Evolutionary conservation across 2,888 invertebrate genomes (phyloP).

Genomic region (Callinectes sapidus): DNA sequence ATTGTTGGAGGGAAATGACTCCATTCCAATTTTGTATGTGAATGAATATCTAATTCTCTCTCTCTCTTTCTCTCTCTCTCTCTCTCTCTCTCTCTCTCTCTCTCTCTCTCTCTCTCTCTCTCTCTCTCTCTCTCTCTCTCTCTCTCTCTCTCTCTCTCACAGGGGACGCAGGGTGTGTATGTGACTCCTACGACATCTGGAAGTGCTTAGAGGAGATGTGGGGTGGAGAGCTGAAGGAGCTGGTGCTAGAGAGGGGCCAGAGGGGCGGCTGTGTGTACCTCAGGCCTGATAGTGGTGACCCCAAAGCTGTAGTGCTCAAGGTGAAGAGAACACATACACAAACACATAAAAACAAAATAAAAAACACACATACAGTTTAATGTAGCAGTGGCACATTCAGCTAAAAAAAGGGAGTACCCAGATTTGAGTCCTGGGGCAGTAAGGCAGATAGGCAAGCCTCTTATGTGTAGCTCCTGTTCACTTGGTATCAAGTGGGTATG

Average conservation of each 20-base stretch:
- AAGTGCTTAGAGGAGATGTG: conserved; percentile 73
- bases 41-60: not conserved
- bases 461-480: no score
- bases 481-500: no score
- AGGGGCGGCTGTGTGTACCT: conserved; percentile 76
- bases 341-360: no score
- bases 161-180: conserved; percentile 56
- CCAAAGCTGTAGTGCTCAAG: conserved; percentile 76
- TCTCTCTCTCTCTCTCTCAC: not conserved
- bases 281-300: conserved; percentile 78
- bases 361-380: no score
- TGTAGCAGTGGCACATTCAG: no score
- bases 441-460: no score
- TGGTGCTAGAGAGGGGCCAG: conserved; percentile 67
- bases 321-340: conserved; percentile 73
- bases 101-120: not conserved
- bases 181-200: conserved; percentile 66
- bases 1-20: not conserved
- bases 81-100: not conserved
- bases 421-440: no score
- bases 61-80: not conserved
- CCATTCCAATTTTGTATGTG: not conserved
- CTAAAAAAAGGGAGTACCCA: no score
- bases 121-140: not conserved
- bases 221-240: conserved; percentile 76